Evolutionary conservation across 2,113 vertebrate species (phyloP).

Genomic region (Mormoops blainvillei): DNA sequence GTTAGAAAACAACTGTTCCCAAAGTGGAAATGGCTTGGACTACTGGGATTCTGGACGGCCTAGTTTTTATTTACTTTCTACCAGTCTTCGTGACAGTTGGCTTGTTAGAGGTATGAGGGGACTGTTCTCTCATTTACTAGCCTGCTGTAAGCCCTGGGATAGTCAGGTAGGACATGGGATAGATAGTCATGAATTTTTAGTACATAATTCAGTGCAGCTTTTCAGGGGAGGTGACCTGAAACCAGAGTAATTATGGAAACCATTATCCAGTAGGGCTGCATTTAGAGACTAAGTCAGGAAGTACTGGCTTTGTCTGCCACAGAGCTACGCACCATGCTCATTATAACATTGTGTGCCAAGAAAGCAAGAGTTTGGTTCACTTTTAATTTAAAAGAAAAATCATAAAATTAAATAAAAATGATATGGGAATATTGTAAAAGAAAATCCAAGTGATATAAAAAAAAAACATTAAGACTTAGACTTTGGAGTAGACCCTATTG

Average conservation of each 20-base stretch:
- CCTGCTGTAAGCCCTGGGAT: not conserved
- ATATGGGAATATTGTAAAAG: not conserved
- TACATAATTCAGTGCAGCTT: not conserved
- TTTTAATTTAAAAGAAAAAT: not conserved
- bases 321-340: not conserved
- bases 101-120: not conserved
- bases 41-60: not conserved
- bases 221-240: not conserved
- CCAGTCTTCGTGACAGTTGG: not conserved
- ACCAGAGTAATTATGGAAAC: not conserved
- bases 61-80: not conserved
- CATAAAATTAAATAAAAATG: conserved; percentile 1
- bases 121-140: not conserved
- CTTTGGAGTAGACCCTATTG: not conserved
- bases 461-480: conserved; percentile 7
- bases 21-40: not conserved
- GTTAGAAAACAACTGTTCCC: not conserved
- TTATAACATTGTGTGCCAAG: not conserved
- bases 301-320: not conserved
- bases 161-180: not conserved
- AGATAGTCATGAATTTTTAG: not conserved
- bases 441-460: not conserved
- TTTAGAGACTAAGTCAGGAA: not conserved
- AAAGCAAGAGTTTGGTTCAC: not conserved
- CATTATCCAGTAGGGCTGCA: not conserved